phyloP scores from a whole-genome alignment of 2,113 vertebrate species.

The Semicossyphus pulcher region DNA sequence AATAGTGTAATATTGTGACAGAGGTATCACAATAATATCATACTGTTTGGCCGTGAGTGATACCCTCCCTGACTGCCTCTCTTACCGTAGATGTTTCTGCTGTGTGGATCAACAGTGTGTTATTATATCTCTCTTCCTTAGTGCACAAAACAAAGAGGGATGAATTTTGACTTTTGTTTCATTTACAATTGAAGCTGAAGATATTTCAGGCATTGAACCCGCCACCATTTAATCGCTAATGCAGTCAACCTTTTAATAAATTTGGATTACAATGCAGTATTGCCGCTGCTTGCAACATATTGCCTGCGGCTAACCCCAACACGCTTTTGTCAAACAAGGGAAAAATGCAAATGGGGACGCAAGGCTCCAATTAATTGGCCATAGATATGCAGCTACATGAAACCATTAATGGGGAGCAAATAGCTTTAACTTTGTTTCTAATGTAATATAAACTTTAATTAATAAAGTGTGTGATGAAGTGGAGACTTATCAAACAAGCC shows the following conservation, averaged over 20 bases:
- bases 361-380: slow-evolving; percentile 82
- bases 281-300: slow-evolving; percentile 51
- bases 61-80: no score
- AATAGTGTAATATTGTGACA: no score
- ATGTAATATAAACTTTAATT: slow-evolving; percentile 86
- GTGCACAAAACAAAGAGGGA: no score
- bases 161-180: not conserved
- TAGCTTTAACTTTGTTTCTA: slow-evolving; percentile 86
- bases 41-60: no score
- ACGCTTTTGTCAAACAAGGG: slow-evolving; percentile 75
- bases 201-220: slow-evolving; percentile 2
- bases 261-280: slow-evolving; percentile 44
- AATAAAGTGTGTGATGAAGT: slow-evolving; percentile 87
- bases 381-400: slow-evolving; percentile 83
- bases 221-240: not conserved
- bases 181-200: not conserved
- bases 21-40: no score
- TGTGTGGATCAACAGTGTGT: no score
- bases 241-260: slow-evolving; percentile 47
- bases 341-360: slow-evolving; percentile 66
- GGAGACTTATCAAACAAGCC: slow-evolving; percentile 87
- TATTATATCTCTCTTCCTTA: no score
- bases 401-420: slow-evolving; percentile 83
- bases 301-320: slow-evolving; percentile 51
- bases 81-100: no score